These are phyloP conservation scores for Dunckerocampus dactyliophorus DNA, from an alignment of 2,113 vertebrate genomes.

Conservation along the genomic window DNA sequence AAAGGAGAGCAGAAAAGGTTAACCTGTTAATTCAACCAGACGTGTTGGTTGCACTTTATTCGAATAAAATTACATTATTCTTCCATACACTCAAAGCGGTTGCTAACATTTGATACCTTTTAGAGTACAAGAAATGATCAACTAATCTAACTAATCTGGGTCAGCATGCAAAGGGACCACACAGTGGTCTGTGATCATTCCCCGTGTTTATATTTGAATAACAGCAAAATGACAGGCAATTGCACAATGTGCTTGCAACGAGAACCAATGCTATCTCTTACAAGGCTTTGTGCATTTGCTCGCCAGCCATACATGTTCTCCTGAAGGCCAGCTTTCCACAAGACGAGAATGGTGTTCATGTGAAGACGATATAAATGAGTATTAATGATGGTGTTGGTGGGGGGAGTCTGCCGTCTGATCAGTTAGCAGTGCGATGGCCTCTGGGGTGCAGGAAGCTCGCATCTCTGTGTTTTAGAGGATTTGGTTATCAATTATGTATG, in stretches of 20 bases:
- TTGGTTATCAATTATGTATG: constrained; percentile 77
- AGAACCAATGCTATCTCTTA: constrained; percentile 31
- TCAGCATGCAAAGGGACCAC: too few relatives aligned
- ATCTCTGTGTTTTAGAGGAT: constrained; percentile 72
- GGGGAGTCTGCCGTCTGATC: constrained; percentile 59
- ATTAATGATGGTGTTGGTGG: constrained; percentile 64
- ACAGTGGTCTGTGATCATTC: constrained; percentile 27
- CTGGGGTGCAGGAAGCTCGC: constrained; percentile 49
- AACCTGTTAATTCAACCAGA: too few relatives aligned
- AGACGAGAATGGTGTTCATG: constrained; percentile 51
- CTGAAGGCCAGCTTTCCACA: constrained; percentile 46
- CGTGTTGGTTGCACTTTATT: too few relatives aligned
- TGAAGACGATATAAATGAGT: constrained; percentile 63
- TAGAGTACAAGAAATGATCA: too few relatives aligned
- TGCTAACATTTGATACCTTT: too few relatives aligned
- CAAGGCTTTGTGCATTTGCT: constrained; percentile 19
- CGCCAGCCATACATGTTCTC: constrained; percentile 32
- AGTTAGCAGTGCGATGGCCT: constrained; percentile 60
- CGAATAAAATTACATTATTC: too few relatives aligned
- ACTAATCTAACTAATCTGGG: too few relatives aligned
- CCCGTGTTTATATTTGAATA: constrained; percentile 39
- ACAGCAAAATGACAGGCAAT: constrained; percentile 31
- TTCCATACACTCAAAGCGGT: too few relatives aligned
- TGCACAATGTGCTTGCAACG: constrained; percentile 18
- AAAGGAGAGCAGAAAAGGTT: too few relatives aligned